Evolutionary conservation across 2,797 vertebrate species (phyloP).

Genomic region (Ptychobarbus kaznakovi): DNA sequence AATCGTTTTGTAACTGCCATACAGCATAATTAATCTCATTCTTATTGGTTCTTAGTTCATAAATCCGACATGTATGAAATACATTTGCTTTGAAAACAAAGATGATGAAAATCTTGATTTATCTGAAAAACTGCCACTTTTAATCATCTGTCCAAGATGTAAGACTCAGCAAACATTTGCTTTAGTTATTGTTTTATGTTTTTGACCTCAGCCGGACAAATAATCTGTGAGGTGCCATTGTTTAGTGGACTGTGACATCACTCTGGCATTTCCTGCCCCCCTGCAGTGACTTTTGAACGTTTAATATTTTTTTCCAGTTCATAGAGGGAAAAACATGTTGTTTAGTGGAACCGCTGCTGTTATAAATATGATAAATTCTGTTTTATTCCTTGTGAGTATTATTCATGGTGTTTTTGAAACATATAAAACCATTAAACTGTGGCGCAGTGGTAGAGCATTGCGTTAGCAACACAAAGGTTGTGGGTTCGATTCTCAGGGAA

Average conservation of each 20-base stretch:
- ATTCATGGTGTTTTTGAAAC: neutral
- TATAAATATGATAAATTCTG: neutral
- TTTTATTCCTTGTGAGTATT: neutral
- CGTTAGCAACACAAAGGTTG: no score
- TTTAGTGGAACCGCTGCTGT: neutral
- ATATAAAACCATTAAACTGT: neutral
- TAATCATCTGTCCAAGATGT: constrained; percentile 31
- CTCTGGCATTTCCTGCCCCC: constrained; percentile 66
- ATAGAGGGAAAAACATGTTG: neutral
- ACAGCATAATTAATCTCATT: neutral
- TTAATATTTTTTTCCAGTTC: constrained; percentile 13
- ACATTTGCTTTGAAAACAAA: neutral
- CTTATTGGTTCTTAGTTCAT: neutral
- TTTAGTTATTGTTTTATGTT: constrained; percentile 54
- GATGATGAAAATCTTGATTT: neutral
- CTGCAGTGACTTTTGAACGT: constrained; percentile 43
- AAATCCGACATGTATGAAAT: neutral
- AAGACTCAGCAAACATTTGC: constrained; percentile 70
- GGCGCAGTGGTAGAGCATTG: no score
- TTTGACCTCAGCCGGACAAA: constrained; percentile 62
- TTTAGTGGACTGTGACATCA: constrained; percentile 63
- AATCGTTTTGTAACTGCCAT: neutral
- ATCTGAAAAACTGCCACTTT: constrained; percentile 29
- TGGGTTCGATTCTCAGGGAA: no score
- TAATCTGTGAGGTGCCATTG: constrained; percentile 66